phyloP scores from a whole-genome alignment of 2,797 vertebrate species.

The Buphagus erythrorhynchus region DNA sequence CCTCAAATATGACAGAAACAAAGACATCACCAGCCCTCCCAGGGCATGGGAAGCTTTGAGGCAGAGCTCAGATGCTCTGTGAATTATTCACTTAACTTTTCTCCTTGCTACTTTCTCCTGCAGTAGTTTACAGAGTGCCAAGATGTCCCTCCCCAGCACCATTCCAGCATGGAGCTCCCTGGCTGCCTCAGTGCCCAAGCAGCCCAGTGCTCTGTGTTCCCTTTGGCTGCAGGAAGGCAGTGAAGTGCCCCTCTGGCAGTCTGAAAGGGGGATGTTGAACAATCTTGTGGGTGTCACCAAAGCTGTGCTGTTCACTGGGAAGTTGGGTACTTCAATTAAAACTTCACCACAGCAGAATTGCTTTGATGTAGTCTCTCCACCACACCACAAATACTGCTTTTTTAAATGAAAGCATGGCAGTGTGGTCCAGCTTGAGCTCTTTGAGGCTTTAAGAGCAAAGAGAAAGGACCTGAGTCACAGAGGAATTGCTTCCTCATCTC shows the following conservation, averaged over 20 bases:
- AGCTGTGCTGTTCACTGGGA: background rate
- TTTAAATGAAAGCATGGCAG: background rate
- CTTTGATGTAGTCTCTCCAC: background rate
- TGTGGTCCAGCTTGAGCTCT: background rate
- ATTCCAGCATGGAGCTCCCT: background rate
- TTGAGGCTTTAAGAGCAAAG: background rate
- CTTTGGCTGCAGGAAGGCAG: background rate
- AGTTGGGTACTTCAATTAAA: background rate
- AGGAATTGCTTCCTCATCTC: background rate
- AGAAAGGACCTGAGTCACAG: background rate
- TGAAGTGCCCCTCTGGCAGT: background rate
- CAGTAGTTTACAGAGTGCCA: rapidly evolving
- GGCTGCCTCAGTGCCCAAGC: rapidly evolving
- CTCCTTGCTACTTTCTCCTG: background rate
- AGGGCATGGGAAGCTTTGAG: background rate
- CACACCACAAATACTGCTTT: rapidly evolving
- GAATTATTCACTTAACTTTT: background rate
- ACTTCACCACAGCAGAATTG: background rate
- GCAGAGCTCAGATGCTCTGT: background rate
- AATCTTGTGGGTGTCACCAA: rapidly evolving
- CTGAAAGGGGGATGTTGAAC: background rate
- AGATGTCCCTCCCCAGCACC: rapidly evolving
- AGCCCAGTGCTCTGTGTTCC: rapidly evolving
- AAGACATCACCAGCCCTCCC: background rate
- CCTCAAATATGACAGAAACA: background rate